Evolutionary conservation across 2,797 vertebrate genomes (phyloP), one percentile per base, ranked within the genome.

Genomic region (Manis pentadactyla): DNA sequence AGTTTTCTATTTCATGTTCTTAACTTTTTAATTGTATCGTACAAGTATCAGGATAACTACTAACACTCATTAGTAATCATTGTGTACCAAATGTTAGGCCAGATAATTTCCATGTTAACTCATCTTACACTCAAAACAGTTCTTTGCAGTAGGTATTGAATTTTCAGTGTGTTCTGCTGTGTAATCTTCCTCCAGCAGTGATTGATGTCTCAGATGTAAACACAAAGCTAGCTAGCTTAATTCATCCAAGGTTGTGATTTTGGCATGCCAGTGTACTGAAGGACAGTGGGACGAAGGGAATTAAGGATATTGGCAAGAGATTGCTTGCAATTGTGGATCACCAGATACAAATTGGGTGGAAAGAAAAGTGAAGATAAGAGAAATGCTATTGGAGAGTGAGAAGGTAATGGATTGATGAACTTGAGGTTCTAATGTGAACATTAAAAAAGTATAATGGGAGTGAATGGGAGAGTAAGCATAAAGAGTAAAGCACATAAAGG

Each of bases 101-200:
- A 93, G 29, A 71, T 93, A 94, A 68, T 92, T 95, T 95, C 31
- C 61, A 29, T 59, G 9, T 59, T 96, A 88, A 93, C 18, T 95
- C 81, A 85, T 66, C 46, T 95, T 66, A 73, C 93, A 86, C 6
- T 71, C 46, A 86, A 17, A 90, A 63, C 3, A 82, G 71, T 64
- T 46, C 55, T 94, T 81, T 88, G 49, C 61, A 61, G 34, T 81
- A 81, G 29, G 7, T 85, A 61, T 42, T 69, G 7, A 91, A 63
- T 97, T 90, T 69, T 89, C 37, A 57, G 0, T 86, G 71, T 91
- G 29, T 93, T 82, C 49, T 87, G 19, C 57, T 78, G 5, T 66
- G 31, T 66, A 46, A 31, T 74, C 85, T 82, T 95, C 63, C 34
- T 84, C 53, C 42, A 90, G 71, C 37, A 69, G 29, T 83, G 27